Percentiles rank a stretch among this genome's conserved stretches.
Evolutionary conservation across 2,888 invertebrate species (phyloP).

Genomic region (Galeopsomyia nigrocyanea): DNA sequence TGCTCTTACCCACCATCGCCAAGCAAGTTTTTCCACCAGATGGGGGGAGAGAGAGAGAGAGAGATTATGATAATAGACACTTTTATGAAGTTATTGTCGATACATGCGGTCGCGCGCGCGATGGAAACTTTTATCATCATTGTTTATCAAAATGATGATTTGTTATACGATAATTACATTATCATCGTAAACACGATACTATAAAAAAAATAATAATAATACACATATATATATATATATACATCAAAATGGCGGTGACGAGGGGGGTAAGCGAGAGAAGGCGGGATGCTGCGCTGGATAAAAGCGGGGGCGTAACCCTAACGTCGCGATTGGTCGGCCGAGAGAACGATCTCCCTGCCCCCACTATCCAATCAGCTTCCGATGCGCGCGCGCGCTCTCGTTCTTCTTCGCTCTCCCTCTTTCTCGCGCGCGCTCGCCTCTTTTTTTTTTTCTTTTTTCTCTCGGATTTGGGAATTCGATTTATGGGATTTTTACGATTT

Average conservation of each 20-base stretch:
- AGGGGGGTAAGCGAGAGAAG: neutral
- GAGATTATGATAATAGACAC: neutral
- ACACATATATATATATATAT: too few relatives aligned
- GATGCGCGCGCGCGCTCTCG: conserved; percentile 52
- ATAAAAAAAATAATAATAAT: too few relatives aligned
- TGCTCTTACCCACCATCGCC: neutral
- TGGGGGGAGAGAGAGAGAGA: neutral
- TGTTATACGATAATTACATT: too few relatives aligned
- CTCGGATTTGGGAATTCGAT: conserved; percentile 30
- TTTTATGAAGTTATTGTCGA: too few relatives aligned
- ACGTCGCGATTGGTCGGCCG: conserved; percentile 31
- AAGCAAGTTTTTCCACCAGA: neutral
- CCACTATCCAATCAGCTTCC: conserved; percentile 53
- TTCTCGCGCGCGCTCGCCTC: conserved; percentile 33
- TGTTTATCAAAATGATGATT: too few relatives aligned
- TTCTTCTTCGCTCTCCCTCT: conserved; percentile 34
- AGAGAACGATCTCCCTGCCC: too few relatives aligned
- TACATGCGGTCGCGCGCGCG: too few relatives aligned
- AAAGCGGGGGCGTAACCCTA: conserved; percentile 31
- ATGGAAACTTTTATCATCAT: too few relatives aligned
- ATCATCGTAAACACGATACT: too few relatives aligned
- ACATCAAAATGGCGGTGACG: too few relatives aligned
- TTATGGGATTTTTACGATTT: too few relatives aligned
- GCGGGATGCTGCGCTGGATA: neutral
- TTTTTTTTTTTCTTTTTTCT: conserved; percentile 45